A percentile compares a stretch with the other conserved stretches of the same genome.
These are phyloP conservation scores for Nixonia krombeini DNA, from an alignment of 1,140 invertebrate species.

Conservation along the genomic window DNA sequence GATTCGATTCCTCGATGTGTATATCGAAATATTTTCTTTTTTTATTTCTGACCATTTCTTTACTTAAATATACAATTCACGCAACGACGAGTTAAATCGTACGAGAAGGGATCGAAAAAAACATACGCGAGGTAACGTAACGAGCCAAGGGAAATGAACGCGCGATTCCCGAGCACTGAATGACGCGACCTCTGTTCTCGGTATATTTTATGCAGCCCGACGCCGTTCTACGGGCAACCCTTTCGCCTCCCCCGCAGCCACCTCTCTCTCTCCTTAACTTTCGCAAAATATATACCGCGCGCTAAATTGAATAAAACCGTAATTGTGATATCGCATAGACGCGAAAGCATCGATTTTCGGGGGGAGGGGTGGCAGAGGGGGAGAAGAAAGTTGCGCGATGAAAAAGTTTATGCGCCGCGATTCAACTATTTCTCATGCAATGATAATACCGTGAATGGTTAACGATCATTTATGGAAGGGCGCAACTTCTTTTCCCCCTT, in stretches of 20 bases:
- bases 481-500: constrained; percentile 23
- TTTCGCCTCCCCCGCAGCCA: too few relatives aligned
- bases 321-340: constrained; percentile 36
- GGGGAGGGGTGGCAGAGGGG: too few relatives aligned
- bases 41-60: neutral
- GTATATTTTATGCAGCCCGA: constrained; percentile 45
- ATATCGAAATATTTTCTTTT: too few relatives aligned
- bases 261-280: constrained; percentile 29
- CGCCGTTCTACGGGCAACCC: too few relatives aligned
- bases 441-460: constrained; percentile 34
- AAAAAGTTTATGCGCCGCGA: constrained; percentile 44
- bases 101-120: too few relatives aligned
- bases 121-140: too few relatives aligned
- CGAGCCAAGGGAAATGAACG: constrained; percentile 37
- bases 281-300: constrained; percentile 36
- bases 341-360: constrained; percentile 36
- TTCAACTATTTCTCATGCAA: constrained; percentile 34
- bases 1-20: neutral
- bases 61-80: neutral
- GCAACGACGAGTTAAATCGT: constrained; percentile 25
- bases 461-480: constrained; percentile 21
- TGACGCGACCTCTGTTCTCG: constrained; percentile 44
- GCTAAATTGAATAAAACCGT: constrained; percentile 45
- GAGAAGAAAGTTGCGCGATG: constrained; percentile 39
- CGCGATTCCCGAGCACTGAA: constrained; percentile 23